Evolutionary conservation across 2,113 vertebrate species (phyloP).

Genomic region (Diphyllodes magnificus): DNA sequence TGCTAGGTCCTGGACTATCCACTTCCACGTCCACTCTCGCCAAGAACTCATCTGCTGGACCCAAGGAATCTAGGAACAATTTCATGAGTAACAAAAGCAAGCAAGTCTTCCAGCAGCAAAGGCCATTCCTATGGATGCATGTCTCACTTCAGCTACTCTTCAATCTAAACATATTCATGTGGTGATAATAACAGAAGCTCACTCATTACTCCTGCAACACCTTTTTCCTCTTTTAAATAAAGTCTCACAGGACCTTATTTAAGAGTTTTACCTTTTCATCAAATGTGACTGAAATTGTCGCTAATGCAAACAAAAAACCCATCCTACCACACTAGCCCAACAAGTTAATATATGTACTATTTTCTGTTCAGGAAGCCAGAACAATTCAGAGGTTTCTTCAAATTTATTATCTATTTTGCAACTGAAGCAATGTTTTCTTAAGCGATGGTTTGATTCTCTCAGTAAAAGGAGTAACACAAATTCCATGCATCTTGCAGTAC

Average conservation of each 20-base stretch:
- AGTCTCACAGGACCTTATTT: background rate
- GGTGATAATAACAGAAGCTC: background rate
- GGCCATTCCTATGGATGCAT: background rate
- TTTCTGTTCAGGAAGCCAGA: background rate
- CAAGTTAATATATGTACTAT: background rate
- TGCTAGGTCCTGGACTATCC: slow-evolving; percentile 85
- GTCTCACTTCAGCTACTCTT: background rate
- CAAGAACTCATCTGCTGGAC: slow-evolving; percentile 81
- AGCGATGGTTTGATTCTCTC: background rate
- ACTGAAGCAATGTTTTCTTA: background rate
- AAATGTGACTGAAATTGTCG: background rate
- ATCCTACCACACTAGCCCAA: background rate
- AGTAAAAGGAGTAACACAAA: background rate
- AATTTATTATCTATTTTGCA: background rate
- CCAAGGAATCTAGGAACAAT: slow-evolving; percentile 74
- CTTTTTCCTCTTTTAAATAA: background rate
- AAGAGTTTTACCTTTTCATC: background rate
- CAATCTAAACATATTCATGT: background rate
- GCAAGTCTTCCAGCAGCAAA: background rate
- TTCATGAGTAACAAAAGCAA: background rate
- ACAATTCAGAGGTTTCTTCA: background rate
- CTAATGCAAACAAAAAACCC: background rate
- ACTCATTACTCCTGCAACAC: background rate
- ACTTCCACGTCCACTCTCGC: slow-evolving; percentile 90
- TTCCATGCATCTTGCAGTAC: background rate